Base-by-base conservation (phyloP, 2,888 invertebrate genomes). In the Azorinus chamasolen region DNA sequence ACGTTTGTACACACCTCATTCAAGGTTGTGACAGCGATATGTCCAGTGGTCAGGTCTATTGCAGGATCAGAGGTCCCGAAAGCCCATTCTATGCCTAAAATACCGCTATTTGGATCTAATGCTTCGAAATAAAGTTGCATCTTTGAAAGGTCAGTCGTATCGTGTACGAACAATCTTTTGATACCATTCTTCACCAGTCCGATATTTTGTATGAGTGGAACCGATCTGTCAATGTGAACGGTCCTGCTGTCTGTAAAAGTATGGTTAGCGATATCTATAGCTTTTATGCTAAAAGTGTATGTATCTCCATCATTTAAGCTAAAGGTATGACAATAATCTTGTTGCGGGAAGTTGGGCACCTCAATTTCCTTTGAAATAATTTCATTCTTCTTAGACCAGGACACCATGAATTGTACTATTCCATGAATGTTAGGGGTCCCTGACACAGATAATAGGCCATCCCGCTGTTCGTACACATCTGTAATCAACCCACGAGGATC, bases 91-190 rank as follows among this genome's bases (percentile, higher is more conserved):
- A 87, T 57, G 10, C 57, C 62, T 16, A 46, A 20, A 6, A 87
- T 43, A 14, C 86, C 87, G 41, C 87, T 85, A 57, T 87, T 83
- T 12, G 59, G 54, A 59, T 87, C 87, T 14, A 68, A 63, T 16
- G 83, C 77, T 24, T 80, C 72, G 53, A 86, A 80, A 41, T 72
- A 57, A 0, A 87, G 27, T 32, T 39, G 48, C 80, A 87, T 83
- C 14, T 55, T 74, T 12, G 82, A 79, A 20, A 87, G 70, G 54
- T 87, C 85, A 18, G 57, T 77, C 41, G 63, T 54, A 54, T 75
- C 65, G 48, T 87, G 85, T 3, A 86, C 86, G 65, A 71, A 83
- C 20, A 87, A 20, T 18, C 57, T 39, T 22, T 71, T 70, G 4
- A 79, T 57, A 8, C 53, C 78, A 5, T 64, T 68, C 16, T 74